These are phyloP conservation scores for Drosophila seguyi DNA, from an alignment of 1,140 invertebrate genomes.

Conservation along the genomic window DNA sequence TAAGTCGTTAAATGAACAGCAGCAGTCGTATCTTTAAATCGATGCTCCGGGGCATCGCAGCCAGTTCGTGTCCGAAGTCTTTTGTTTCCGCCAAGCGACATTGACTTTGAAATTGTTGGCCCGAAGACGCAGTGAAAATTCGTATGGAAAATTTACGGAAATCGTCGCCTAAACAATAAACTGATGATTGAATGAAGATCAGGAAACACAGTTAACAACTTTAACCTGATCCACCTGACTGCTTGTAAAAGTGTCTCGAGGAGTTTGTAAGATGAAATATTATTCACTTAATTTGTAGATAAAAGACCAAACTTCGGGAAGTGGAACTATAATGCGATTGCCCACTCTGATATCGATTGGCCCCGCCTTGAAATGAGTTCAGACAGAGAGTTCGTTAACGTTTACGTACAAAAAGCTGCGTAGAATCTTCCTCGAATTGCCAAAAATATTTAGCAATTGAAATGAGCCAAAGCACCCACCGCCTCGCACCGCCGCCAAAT, in stretches of 20 bases:
- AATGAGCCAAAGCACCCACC: slow-evolving; percentile 23
- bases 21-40: slow-evolving; percentile 25
- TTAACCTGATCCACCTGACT: neutral
- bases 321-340: slow-evolving; percentile 1
- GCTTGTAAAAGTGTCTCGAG: neutral
- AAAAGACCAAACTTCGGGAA: neutral
- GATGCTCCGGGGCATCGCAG: slow-evolving; percentile 21
- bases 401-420: slow-evolving; percentile 37
- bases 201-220: slow-evolving; percentile 11
- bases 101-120: slow-evolving; percentile 62
- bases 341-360: slow-evolving; percentile 10
- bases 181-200: slow-evolving; percentile 22
- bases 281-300: neutral
- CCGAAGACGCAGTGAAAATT: slow-evolving; percentile 46
- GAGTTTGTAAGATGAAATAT: neutral
- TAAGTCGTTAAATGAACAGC: slow-evolving; percentile 65
- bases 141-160: slow-evolving; percentile 48
- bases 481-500: slow-evolving; percentile 24
- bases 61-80: slow-evolving; percentile 76
- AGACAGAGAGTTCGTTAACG: slow-evolving; percentile 16
- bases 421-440: slow-evolving; percentile 43
- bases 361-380: slow-evolving; percentile 38
- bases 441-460: slow-evolving; percentile 54
- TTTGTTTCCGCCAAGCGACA: slow-evolving; percentile 68
- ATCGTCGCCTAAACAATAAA: slow-evolving; percentile 31